phyloP scores from a whole-genome alignment of 2,797 vertebrate species.

The Anguilla pacifica region DNA sequence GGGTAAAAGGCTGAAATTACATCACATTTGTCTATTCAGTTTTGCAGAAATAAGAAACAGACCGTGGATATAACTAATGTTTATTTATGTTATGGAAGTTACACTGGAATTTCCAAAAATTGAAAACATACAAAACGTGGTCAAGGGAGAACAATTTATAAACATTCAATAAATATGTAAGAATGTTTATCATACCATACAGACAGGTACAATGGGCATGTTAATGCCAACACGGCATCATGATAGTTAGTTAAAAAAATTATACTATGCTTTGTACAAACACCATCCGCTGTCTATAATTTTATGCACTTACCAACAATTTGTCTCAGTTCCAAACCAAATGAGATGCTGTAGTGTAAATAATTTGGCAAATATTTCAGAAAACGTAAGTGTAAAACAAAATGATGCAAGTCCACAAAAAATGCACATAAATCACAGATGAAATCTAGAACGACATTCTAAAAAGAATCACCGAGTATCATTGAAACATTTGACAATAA shows the following conservation, averaged over 20 bases:
- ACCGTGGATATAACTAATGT: conserved; percentile 79
- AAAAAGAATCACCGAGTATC: conserved; percentile 84
- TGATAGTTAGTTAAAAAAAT: conserved; percentile 78
- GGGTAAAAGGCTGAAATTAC: background rate
- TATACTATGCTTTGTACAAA: conserved; percentile 83
- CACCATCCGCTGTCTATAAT: conserved; percentile 72
- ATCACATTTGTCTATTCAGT: background rate
- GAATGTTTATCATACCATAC: conserved; percentile 80
- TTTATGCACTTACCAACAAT: conserved; percentile 58
- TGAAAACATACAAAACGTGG: conserved; percentile 91
- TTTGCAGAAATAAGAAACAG: background rate
- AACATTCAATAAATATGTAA: conserved; percentile 84
- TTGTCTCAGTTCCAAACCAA: conserved; percentile 59
- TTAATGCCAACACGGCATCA: conserved; percentile 77
- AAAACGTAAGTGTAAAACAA: conserved; percentile 47
- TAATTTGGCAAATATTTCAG: conserved; percentile 68
- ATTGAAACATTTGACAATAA: conserved; percentile 72
- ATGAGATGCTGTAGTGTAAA: conserved; percentile 67
- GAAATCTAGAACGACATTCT: conserved; percentile 76
- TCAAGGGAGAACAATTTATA: conserved; percentile 83
- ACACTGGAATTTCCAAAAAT: conserved; percentile 86
- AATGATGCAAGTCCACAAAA: conserved; percentile 35
- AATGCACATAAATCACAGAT: conserved; percentile 66
- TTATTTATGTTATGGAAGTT: conserved; percentile 91
- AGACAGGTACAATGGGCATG: conserved; percentile 81